A percentile compares a stretch with the other conserved stretches of the same genome.
phyloP scores from a whole-genome alignment of 2,113 vertebrate species.

The Zosterops hypoxanthus region DNA sequence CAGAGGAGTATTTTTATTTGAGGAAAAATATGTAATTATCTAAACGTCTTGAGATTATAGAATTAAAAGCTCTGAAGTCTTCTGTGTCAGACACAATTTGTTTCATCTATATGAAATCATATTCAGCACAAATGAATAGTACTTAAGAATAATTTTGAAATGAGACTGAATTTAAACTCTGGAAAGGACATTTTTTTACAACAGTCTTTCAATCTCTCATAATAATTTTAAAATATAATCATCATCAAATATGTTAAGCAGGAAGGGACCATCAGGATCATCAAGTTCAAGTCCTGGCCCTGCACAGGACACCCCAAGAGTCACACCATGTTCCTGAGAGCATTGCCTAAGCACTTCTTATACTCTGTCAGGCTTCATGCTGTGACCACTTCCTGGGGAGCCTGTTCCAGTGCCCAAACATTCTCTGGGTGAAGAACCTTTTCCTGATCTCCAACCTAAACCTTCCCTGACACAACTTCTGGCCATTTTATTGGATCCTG shows the following conservation, averaged over 20 bases:
- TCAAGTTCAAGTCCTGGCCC: background rate
- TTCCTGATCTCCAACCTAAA: background rate
- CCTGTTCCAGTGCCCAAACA: rapidly evolving
- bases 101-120: background rate
- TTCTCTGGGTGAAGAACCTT: background rate
- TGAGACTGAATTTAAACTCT: background rate
- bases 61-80: background rate
- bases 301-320: background rate
- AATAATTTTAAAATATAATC: background rate
- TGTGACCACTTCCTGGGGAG: background rate
- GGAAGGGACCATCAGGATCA: background rate
- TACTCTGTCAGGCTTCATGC: background rate
- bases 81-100: background rate
- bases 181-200: background rate
- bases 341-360: background rate
- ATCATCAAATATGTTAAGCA: background rate
- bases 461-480: no score
- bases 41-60: background rate
- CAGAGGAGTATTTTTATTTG: background rate
- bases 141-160: background rate
- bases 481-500: background rate
- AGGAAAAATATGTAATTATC: background rate
- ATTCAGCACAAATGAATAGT: background rate
- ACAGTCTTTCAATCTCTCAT: background rate
- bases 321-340: background rate